Evolutionary conservation across 2,113 vertebrate species (phyloP).

Genomic region (Bubo scandiacus): DNA sequence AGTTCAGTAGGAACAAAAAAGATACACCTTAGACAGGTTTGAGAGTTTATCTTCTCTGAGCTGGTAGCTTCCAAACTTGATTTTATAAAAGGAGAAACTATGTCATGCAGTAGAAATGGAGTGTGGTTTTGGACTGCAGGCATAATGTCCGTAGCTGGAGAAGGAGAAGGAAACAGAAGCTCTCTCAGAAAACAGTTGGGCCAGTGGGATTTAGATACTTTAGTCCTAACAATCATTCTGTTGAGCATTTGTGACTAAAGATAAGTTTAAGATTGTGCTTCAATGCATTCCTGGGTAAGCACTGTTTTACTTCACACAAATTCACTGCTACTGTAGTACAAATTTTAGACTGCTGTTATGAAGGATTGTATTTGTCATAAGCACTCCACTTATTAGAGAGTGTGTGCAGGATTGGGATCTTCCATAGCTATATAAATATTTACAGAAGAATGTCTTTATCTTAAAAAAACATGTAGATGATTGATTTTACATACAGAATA

Average conservation of each 20-base stretch:
- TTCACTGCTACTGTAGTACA: neutral
- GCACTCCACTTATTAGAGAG: neutral
- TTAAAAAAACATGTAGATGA: neutral
- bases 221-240: neutral
- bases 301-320: neutral
- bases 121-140: neutral
- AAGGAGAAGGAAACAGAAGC: neutral
- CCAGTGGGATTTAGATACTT: neutral
- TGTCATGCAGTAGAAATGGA: neutral
- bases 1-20: slow-evolving; percentile 15
- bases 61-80: neutral
- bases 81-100: neutral
- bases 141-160: neutral
- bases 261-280: neutral
- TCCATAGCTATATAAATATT: neutral
- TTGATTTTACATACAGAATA: neutral
- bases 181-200: neutral
- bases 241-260: neutral
- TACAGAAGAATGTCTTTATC: neutral
- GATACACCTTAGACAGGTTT: neutral
- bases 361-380: neutral
- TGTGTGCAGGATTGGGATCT: neutral
- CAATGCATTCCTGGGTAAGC: neutral
- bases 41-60: neutral
- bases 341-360: neutral